Conservation (phyloP, 1,140 invertebrate species). For the Stegodyphus dumicola region DNA sequence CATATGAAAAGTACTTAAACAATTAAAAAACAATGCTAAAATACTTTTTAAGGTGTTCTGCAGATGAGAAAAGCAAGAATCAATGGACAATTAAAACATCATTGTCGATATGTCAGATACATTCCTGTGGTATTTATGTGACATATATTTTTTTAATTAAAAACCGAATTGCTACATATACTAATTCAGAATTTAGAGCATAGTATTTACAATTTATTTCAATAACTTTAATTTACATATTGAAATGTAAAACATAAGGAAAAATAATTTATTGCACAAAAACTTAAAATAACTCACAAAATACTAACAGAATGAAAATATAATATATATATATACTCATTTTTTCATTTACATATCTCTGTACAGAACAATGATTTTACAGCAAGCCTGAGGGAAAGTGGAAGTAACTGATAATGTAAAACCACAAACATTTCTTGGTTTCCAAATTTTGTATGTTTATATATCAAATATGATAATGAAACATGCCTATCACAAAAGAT, state of each 20-base stretch:
- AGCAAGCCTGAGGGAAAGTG: constrained; percentile 27
- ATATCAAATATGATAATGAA: too few species aligned
- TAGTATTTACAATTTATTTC: constrained; percentile 33
- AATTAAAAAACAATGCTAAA: too few species aligned
- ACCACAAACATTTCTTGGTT: background rate
- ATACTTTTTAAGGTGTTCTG: too few species aligned
- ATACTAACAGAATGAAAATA: constrained; percentile 6
- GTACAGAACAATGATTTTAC: constrained; percentile 25
- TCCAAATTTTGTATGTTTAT: background rate
- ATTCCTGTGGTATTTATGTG: too few species aligned
- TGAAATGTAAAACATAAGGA: background rate
- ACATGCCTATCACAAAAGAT: too few species aligned
- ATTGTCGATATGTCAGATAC: too few species aligned
- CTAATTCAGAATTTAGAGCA: background rate
- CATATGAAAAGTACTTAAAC: too few species aligned
- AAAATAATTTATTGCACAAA: constrained; percentile 52
- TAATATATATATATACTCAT: constrained; percentile 12
- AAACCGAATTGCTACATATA: background rate
- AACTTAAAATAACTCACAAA: constrained; percentile 37
- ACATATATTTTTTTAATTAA: background rate
- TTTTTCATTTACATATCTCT: constrained; percentile 31
- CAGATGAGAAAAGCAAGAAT: too few species aligned
- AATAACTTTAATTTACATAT: constrained; percentile 16
- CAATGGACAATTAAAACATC: too few species aligned
- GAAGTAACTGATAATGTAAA: background rate